A percentile compares a stretch with the other conserved stretches of the same genome.
Conservation (phyloP, 2,888 invertebrate genomes). For the Heliothis peltigera region DNA sequence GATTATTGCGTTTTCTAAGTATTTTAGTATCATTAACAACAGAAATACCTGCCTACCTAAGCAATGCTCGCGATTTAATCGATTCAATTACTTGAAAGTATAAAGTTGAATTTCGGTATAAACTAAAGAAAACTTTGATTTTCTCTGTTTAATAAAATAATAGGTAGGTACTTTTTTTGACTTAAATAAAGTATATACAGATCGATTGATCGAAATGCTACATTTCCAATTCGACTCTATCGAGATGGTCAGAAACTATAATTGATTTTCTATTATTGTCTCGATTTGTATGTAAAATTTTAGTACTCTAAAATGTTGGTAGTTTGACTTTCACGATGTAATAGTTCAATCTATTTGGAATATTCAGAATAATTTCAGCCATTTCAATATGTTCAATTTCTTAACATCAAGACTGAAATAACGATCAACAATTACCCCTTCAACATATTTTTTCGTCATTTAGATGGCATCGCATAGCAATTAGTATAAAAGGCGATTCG, state of each 20-base stretch:
- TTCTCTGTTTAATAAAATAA: conserved; percentile 20
- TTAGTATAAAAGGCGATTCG: conserved; percentile 95
- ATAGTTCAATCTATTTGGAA: no score
- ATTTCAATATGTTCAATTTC: no score
- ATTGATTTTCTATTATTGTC: no score
- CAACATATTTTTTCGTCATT: neutral
- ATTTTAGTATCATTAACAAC: neutral
- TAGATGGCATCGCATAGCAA: conserved; percentile 95
- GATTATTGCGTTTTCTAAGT: neutral
- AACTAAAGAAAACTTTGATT: conserved; percentile 4
- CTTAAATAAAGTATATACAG: no score
- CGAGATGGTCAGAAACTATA: no score
- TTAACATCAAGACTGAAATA: no score
- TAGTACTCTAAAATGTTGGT: no score
- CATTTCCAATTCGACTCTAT: conserved; percentile 7
- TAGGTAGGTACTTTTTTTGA: no score
- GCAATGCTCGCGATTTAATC: conserved; percentile 9
- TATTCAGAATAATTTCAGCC: no score
- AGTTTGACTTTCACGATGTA: no score
- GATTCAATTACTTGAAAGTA: conserved; percentile 5
- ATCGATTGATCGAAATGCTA: conserved; percentile 8
- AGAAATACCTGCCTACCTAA: neutral
- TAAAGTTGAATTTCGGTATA: neutral
- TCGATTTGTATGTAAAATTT: no score
- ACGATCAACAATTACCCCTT: no score